Base-by-base conservation (phyloP, 1,140 invertebrate genomes). In the Piezodorus guildinii region DNA sequence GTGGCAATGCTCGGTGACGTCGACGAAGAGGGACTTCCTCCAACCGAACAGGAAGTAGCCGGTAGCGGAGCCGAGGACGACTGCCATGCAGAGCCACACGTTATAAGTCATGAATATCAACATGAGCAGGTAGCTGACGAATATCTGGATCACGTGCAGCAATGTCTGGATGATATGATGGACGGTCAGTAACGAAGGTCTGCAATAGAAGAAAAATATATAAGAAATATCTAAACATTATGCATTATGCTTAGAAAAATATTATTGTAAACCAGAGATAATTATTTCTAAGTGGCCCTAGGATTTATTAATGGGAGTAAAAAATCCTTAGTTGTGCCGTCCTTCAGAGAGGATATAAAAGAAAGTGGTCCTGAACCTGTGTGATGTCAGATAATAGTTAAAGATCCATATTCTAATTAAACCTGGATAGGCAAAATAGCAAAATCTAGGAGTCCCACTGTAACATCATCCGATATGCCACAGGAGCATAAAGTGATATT, bases 61-160 rank as follows among this genome's bases (percentile, higher is more conserved):
- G 14, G 88, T 77, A 0, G 85, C 90, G 16, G 92, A 86, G 3
- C 95, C 95, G 8, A 95, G 71, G 0, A 94, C 84, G n/a, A 96
- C 85, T 5, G 90, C 88, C 23, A 93, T 67, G 72, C 94, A 95
- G 19, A 97, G 80, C 89, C 90, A 98, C 19, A 90, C 85, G 73
- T 97, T 97, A 80, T 95, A 98, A 0, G 94, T 98, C 95, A 98
- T 98, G 76, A 98, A 96, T 64, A 97, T 88, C 75, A 98, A 77
- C 95, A 98, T 98, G 19, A 98, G 83, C 70, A 94, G 84, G 75
- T 97, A 97, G 19, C 90, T 92, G 30, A 95, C 74, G 3, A 89
- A 83, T 60, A 96, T 85, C 76, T 98, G 95, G 0, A 96, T 67
- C 63, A 94, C 81, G 74, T 98, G 94, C 8, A 98, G 79, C 12